Conservation (phyloP, 2,113 vertebrate species). For the Tricholaema leucomelas region DNA sequence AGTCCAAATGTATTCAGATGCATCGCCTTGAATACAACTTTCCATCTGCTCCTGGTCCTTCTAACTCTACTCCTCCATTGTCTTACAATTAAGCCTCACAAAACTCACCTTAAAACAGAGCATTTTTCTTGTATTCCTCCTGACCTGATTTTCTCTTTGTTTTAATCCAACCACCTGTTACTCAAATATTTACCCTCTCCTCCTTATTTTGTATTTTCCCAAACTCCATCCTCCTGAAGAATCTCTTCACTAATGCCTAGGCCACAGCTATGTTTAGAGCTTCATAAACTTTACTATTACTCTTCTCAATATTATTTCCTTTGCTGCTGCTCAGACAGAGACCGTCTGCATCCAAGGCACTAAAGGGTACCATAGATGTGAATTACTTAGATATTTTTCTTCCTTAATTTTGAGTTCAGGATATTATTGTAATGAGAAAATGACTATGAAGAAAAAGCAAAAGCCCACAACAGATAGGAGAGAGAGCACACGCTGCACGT, state of each 20-base stretch:
- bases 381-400: background rate
- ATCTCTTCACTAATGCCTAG: background rate
- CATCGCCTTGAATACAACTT: background rate
- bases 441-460: background rate
- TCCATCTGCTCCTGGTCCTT: background rate
- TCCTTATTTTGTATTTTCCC: background rate
- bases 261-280: background rate
- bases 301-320: background rate
- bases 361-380: background rate
- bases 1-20: background rate
- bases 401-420: background rate
- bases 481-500: background rate
- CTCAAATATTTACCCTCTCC: background rate
- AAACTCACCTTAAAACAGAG: background rate
- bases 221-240: background rate
- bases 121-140: background rate
- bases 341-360: conserved; percentile 7
- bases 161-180: background rate
- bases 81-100: background rate
- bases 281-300: background rate
- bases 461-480: background rate
- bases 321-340: background rate
- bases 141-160: background rate
- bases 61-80: background rate
- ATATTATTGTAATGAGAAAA: background rate